Evolutionary conservation across 23 tunicate genomes (phyloP), one percentile per base, ranked within the genome.

Genomic region (Ciona savignyi): DNA sequence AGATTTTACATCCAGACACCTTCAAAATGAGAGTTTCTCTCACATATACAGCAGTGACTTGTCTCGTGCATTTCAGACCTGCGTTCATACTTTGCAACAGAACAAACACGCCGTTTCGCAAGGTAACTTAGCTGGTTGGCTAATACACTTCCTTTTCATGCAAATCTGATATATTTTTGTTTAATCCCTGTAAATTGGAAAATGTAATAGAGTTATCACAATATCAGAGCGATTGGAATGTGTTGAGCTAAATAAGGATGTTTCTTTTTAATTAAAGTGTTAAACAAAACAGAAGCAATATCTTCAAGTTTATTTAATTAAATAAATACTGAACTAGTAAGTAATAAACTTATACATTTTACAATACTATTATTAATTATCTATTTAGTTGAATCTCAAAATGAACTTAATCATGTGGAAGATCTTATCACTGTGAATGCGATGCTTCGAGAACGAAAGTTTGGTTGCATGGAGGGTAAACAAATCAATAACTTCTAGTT

Each of bases 21-120:
- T 78, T 30, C 67, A 78, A 51, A 34, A 78, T 33, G 82, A 78
- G 31, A 22, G 23, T 21, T 78, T 68, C 30, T 48, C 74, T 26
- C 67, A 78, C 49, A 51, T 78, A 23, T 78, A 78, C 71, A 65
- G 82, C 75, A 78, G 82, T 51, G 82, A 78, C 60, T 30, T 78
- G 65, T 23, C 51, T 30, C 28, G 82, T 24, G 74, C 82, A 21
- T 15, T 51, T 2, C 71, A 78, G 26, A 78, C 74, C 29, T 78
- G 82, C 30, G 27, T 2, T 1, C 33, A 28, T 4, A 68, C 68
- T 35, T 33, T 78, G 1, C 34, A 69, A 29, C 68, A 78, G 48
- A 78, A 78, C 74, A 20, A 69, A 4, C 63, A 66, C 30, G 56
- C 56, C 9, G 56, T 42, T 6, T 42, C 56, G 15, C 56, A 42